phyloP scores from a whole-genome alignment of 2,797 vertebrate genomes.

The Pseudomugil gertrudae region DNA sequence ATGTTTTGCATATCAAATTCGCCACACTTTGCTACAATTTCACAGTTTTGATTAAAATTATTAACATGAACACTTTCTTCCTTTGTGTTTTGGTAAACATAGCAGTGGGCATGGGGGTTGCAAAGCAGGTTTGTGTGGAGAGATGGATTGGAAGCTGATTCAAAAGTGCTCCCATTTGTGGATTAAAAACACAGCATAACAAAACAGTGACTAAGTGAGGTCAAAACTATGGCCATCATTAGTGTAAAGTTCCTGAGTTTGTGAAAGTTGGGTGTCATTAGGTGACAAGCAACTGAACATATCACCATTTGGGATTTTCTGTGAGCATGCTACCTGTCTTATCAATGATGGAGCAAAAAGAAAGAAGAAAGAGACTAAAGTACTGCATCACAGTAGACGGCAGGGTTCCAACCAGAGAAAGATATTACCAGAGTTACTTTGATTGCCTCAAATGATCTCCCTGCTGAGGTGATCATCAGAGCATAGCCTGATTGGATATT shows the following conservation, averaged over 20 bases:
- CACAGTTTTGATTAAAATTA: conserved; percentile 51
- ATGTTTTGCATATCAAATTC: conserved; percentile 60
- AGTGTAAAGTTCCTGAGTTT: conserved; percentile 4
- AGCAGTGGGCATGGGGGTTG: conserved; percentile 15
- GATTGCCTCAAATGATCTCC: conserved; percentile 63
- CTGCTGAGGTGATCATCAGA: conserved; percentile 69
- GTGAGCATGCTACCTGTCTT: conserved; percentile 26
- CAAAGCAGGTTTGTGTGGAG: background rate
- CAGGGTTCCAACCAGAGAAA: conserved; percentile 35
- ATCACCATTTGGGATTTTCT: conserved; percentile 18
- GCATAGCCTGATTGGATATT: conserved; percentile 67
- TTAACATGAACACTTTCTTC: conserved; percentile 34
- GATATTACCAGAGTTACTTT: conserved; percentile 45
- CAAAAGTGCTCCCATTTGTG: conserved; percentile 9
- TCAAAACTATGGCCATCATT: background rate
- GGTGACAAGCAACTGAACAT: conserved; percentile 16
- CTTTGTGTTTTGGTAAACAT: conserved; percentile 42
- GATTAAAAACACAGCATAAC: conserved; percentile 3
- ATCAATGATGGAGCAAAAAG: conserved; percentile 29
- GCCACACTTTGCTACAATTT: conserved; percentile 46
- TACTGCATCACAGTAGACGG: conserved; percentile 30
- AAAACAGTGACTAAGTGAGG: conserved; percentile 4
- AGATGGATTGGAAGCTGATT: conserved; percentile 9
- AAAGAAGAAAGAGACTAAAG: conserved; percentile 24
- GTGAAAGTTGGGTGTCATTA: conserved; percentile 1